Conservation (phyloP, 2,888 invertebrate genomes). For the Meteorus colon region DNA sequence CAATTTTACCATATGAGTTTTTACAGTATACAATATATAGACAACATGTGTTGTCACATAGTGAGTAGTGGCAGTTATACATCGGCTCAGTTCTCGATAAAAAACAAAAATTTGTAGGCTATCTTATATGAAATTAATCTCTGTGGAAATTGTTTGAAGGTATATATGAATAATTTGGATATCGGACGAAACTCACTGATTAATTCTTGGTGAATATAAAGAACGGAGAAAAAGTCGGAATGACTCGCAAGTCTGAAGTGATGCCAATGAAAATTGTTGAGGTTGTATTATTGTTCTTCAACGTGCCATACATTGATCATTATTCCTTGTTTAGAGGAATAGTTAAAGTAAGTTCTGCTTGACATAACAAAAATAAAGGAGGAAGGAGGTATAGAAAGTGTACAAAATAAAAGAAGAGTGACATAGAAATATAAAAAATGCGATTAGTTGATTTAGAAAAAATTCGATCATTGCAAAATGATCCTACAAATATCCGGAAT, state of each 20-base stretch:
- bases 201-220: background rate
- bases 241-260: constrained; percentile 50
- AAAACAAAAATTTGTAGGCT: too few species aligned
- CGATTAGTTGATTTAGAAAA: constrained; percentile 76
- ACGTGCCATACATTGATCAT: background rate
- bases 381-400: too few species aligned
- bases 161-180: background rate
- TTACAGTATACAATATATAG: background rate
- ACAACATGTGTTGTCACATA: background rate
- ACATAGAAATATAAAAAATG: constrained; percentile 72
- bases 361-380: background rate
- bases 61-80: too few species aligned
- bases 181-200: background rate
- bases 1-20: background rate
- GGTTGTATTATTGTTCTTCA: constrained; percentile 11
- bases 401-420: too few species aligned
- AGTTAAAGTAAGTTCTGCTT: background rate
- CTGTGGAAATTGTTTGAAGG: too few species aligned
- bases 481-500: constrained; percentile 85
- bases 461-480: constrained; percentile 81
- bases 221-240: background rate
- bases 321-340: background rate
- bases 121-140: too few species aligned
- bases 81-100: too few species aligned
- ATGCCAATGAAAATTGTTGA: constrained; percentile 53